These are phyloP conservation scores for Chrysogorgia sp. DNA, from an alignment of 92 coral and sea anemone species.

Conservation along the genomic window DNA sequence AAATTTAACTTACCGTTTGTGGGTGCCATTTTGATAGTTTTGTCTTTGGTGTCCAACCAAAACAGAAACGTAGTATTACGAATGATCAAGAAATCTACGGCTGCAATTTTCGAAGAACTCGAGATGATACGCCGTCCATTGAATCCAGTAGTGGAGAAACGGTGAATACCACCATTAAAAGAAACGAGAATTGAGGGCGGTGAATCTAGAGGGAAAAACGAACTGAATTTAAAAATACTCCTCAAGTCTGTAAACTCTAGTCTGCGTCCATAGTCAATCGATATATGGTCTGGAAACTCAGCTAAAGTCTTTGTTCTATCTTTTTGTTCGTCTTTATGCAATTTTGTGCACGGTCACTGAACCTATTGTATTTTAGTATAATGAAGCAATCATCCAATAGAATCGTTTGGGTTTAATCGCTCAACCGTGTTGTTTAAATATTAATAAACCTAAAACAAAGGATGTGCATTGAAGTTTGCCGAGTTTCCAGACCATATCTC, in stretches of 20 bases:
- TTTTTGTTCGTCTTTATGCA: too few relatives aligned
- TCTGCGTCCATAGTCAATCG: too few relatives aligned
- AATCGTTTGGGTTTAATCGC: too few relatives aligned
- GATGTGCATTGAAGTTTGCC: too few relatives aligned
- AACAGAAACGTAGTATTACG: slow-evolving; percentile 10
- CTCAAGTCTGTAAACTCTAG: background rate
- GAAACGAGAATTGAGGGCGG: slow-evolving; percentile 73
- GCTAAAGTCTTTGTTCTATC: too few relatives aligned
- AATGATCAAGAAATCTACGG: slow-evolving; percentile 24
- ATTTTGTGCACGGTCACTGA: too few relatives aligned
- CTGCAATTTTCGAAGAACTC: slow-evolving; percentile 10
- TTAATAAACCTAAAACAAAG: too few relatives aligned
- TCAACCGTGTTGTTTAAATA: too few relatives aligned
- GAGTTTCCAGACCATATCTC: too few relatives aligned
- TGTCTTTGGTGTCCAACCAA: slow-evolving; percentile 12
- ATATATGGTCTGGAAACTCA: too few relatives aligned
- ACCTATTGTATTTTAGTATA: too few relatives aligned
- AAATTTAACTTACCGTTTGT: background rate
- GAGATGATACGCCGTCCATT: slow-evolving; percentile 12
- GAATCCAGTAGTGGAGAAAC: slow-evolving; percentile 17
- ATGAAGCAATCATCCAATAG: too few relatives aligned
- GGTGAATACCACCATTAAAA: slow-evolving; percentile 71
- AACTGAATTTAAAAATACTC: background rate
- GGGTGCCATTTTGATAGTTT: slow-evolving; percentile 13
- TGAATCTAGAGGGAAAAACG: slow-evolving; percentile 52